Evolutionary conservation across 2,113 vertebrate genomes (phyloP).

Genomic region (Engraulis encrasicolus): DNA sequence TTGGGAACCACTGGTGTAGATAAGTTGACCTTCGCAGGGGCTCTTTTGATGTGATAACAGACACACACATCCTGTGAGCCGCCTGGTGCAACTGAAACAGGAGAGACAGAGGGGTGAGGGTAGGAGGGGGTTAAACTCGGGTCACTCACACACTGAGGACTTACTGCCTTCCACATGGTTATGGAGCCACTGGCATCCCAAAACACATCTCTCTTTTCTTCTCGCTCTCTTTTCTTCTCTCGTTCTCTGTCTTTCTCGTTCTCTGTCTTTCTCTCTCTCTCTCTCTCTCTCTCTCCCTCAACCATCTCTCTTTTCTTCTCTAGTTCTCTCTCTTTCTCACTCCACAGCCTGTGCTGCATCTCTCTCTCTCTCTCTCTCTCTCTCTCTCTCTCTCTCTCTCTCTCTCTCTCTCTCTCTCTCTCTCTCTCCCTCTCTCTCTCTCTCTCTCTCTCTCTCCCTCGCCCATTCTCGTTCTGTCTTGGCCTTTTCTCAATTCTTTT

Average conservation of each 20-base stretch:
- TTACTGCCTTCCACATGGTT: conserved; percentile 13
- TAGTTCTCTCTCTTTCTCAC: background rate
- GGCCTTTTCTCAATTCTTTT: background rate
- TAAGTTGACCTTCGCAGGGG: background rate
- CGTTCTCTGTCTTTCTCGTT: background rate
- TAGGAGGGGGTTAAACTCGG: conserved; percentile 15
- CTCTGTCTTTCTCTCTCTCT: conserved; percentile 9
- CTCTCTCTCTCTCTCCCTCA: background rate
- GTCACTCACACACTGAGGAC: no score
- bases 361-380: background rate
- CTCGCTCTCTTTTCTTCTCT: conserved; percentile 6
- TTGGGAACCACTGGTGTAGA: no score
- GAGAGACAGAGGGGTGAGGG: background rate
- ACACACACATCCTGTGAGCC: background rate
- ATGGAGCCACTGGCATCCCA: background rate
- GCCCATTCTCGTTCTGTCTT: background rate
- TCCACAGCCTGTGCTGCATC: background rate
- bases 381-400: conserved; percentile 16
- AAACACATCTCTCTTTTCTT: background rate
- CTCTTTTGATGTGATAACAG: background rate
- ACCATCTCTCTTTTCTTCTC: background rate
- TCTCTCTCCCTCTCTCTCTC: background rate
- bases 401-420: background rate
- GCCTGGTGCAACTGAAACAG: background rate
- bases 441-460: background rate